Base-by-base conservation (phyloP, 2,888 invertebrate species). In the Lathronympha strigana region DNA sequence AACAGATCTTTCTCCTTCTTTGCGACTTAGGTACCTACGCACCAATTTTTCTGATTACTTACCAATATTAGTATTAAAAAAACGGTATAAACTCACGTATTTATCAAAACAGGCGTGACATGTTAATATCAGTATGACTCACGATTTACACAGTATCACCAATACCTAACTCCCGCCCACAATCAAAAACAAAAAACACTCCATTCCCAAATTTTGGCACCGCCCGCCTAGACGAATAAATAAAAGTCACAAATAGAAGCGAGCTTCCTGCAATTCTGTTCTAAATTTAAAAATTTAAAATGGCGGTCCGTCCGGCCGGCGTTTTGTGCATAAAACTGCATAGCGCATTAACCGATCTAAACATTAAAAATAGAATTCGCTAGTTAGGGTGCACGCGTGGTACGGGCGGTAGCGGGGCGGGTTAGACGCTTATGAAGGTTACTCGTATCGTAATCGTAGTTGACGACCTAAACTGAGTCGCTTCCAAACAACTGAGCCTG, bases 271-370 rank as follows among this genome's bases (percentile, higher is more conserved):
- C 82, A 84, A 85, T 84, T 80, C 75, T 73, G 73, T 80, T 84
- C 87, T 88, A 88, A 86, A 88, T 82, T 87, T 88, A 83, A 66
- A 83, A 86, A 81, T 81, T 84, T 84, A 88, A 88, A 87, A 87
- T 88, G 88, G 83, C 83, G 75, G 78, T 69, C 77, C 76, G 74
- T 76, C 76, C 76, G 76, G 86, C 83, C 72, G 75, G 79, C 73
- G 82, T 84, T 89, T 90, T 89, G 87, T 87, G 85, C 92, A 90
- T 91, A 91, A 92, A 91, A 91, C 86, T 90, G 89, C 88, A 88
- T 84, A 84, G 86, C 80, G 82, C 86, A 83, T 87, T 88, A 85
- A 84, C 83, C 86, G 88, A 91, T 90, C 88, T 87, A 86, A 87
- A 88, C 89, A 87, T 88, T 90, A 90, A 90, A 91, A 91, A 92